Evolutionary conservation across 1,140 invertebrate genomes (phyloP).

Genomic region (Drosophila ananassae): DNA sequence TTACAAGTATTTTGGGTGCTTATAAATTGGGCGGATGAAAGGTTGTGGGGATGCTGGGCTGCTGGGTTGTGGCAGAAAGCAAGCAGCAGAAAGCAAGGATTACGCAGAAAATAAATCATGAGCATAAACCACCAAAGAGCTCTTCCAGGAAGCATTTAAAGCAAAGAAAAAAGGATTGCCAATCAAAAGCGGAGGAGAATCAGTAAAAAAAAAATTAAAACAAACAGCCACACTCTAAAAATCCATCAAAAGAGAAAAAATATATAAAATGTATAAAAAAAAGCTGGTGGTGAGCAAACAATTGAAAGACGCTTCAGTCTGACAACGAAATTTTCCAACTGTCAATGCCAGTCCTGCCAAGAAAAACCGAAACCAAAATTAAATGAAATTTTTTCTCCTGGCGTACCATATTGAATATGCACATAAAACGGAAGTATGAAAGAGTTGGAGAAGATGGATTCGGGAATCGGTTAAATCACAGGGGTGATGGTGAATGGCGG

Average conservation of each 20-base stretch:
- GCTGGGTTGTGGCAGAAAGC: background rate
- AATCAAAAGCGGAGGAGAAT: background rate
- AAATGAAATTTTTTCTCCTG: conserved; percentile 41
- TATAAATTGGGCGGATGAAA: conserved; percentile 60
- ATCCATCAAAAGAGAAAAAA: conserved; percentile 38
- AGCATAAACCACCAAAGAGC: background rate
- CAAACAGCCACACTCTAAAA: conserved; percentile 26
- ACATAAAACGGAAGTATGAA: conserved; percentile 38
- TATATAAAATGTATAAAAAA: conserved; percentile 7
- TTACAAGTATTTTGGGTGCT: conserved; percentile 63
- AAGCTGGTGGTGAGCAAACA: conserved; percentile 41
- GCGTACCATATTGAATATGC: conserved; percentile 64
- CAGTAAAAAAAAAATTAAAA: conserved; percentile 24
- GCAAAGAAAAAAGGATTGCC: conserved; percentile 21
- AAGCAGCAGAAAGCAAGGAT: conserved; percentile 38
- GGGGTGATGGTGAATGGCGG: background rate
- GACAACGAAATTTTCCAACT: conserved; percentile 73
- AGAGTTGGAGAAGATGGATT: conserved; percentile 22
- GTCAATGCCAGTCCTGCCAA: conserved; percentile 61
- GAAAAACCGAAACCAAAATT: conserved; percentile 27
- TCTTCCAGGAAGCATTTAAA: conserved; percentile 32
- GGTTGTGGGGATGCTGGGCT: conserved; percentile 17
- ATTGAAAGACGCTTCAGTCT: conserved; percentile 58
- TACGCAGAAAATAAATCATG: conserved; percentile 43
- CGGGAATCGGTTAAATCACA: background rate